Conservation (phyloP, 2,113 vertebrate genomes). For the Pipra filicauda region DNA sequence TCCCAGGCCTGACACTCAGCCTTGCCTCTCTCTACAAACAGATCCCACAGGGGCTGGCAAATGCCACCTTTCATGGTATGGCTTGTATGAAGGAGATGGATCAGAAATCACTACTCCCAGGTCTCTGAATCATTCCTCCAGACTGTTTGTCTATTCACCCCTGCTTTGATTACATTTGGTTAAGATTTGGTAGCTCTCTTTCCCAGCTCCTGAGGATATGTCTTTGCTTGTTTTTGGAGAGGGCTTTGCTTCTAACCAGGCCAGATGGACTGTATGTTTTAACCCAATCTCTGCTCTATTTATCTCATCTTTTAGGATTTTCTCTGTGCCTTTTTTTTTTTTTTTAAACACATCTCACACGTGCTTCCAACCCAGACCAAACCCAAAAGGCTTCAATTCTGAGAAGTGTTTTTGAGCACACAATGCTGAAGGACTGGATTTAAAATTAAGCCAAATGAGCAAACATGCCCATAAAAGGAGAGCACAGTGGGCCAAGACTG, state of each 20-base stretch:
- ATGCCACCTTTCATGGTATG: not conserved
- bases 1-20: not conserved
- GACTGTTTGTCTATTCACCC: not conserved
- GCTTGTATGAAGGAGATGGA: not conserved
- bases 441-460: slow-evolving; percentile 22
- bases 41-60: not conserved
- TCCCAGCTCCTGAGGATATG: not conserved
- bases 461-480: slow-evolving; percentile 38
- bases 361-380: not conserved
- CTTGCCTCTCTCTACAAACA: not conserved
- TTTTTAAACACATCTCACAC: not conserved
- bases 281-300: not conserved
- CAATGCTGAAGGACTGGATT: not conserved
- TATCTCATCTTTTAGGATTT: not conserved
- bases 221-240: not conserved
- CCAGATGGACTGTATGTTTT: not conserved
- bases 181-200: not conserved
- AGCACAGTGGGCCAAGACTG: not conserved
- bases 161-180: not conserved
- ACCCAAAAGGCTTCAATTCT: not conserved
- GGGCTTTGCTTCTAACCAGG: not conserved
- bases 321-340: not conserved
- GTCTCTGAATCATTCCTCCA: not conserved
- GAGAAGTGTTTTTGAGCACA: slow-evolving; percentile 2
- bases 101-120: not conserved